These are phyloP conservation scores for Cephalopachus bancanus DNA, from an alignment of 2,797 vertebrate species.

Conservation along the genomic window DNA sequence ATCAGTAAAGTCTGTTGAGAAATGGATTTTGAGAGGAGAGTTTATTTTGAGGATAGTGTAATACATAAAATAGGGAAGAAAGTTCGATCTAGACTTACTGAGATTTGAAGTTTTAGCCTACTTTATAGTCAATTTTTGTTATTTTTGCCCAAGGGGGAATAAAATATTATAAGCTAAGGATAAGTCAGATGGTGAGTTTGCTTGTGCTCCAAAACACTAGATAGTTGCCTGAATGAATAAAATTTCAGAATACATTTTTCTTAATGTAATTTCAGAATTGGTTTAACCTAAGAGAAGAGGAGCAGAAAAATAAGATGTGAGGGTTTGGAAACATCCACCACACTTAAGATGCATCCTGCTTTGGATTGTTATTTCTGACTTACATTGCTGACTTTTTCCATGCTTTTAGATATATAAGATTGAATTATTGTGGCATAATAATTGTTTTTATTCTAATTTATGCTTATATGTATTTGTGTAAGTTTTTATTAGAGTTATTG, in stretches of 20 bases:
- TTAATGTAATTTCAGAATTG: conserved; percentile 65
- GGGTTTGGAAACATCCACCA: neutral
- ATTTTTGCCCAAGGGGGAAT: conserved; percentile 21
- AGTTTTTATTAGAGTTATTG: conserved; percentile 54
- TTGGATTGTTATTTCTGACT: conserved; percentile 45
- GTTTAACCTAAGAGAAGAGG: conserved; percentile 37
- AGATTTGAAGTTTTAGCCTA: conserved; percentile 6
- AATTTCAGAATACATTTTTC: conserved; percentile 52
- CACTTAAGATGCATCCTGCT: conserved; percentile 28
- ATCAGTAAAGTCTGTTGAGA: neutral
- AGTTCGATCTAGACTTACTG: conserved; percentile 1
- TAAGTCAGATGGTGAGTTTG: neutral
- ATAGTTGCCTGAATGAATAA: conserved; percentile 14
- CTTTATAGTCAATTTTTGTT: conserved; percentile 22
- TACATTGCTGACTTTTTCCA: conserved; percentile 28
- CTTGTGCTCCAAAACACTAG: neutral
- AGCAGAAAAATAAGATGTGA: conserved; percentile 48
- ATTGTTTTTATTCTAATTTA: conserved; percentile 22
- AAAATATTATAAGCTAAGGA: neutral
- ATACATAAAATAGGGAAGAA: neutral
- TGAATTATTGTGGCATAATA: conserved; percentile 34
- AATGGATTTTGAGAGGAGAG: conserved; percentile 40
- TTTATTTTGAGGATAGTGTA: conserved; percentile 29
- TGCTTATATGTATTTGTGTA: neutral
- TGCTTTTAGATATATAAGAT: neutral